Evolutionary conservation across 2,888 invertebrate species (phyloP).

Genomic region (Nomada ruficornis): DNA sequence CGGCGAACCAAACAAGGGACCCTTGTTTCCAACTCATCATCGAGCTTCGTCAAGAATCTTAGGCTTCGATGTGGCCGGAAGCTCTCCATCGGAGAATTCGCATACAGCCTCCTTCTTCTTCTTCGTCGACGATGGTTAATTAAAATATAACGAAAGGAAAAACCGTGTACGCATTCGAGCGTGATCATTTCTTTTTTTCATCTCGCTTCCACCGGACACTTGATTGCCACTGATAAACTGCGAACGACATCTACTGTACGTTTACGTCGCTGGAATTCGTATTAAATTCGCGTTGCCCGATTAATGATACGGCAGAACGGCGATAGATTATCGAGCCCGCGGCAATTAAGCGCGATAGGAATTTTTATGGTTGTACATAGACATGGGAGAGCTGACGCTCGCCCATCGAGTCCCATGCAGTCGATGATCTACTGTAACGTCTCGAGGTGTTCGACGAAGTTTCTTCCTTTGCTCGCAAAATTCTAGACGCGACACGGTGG

Average conservation of each 20-base stretch:
- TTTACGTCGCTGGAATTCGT: not conserved
- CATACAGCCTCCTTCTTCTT: not conserved
- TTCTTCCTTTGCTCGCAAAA: not conserved
- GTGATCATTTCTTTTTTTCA: not conserved
- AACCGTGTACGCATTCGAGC: not conserved
- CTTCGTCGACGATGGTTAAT: slow-evolving; percentile 37
- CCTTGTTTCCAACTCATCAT: not conserved
- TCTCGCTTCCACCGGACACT: not conserved
- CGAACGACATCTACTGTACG: not conserved
- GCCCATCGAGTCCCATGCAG: not conserved
- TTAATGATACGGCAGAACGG: not conserved
- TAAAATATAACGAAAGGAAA: slow-evolving; percentile 21
- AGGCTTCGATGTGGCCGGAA: slow-evolving; percentile 4
- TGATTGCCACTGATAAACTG: not conserved
- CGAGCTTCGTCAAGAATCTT: slow-evolving; percentile 39
- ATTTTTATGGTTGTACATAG: not conserved
- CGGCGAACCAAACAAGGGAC: slow-evolving; percentile 18
- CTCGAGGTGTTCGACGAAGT: not conserved
- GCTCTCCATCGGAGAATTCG: slow-evolving; percentile 24
- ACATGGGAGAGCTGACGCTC: not conserved
- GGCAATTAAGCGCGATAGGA: not conserved
- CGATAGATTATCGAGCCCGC: not conserved
- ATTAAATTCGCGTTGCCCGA: not conserved
- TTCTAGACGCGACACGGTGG: slow-evolving; percentile 3
- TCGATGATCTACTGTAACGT: slow-evolving; percentile 3